phyloP scores from a whole-genome alignment of 2,888 invertebrate genomes.

The Heliconius ethilla region DNA sequence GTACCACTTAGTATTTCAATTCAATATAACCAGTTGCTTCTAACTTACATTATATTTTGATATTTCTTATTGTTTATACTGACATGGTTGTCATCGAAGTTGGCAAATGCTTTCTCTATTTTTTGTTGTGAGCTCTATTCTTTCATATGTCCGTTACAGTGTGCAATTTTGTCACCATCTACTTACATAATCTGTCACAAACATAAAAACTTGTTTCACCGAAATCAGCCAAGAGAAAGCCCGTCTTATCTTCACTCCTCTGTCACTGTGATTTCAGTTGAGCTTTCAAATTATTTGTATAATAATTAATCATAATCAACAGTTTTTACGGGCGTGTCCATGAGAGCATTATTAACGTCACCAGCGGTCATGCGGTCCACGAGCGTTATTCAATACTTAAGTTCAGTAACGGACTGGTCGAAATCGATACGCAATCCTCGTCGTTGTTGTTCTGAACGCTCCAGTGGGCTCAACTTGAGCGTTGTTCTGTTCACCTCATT shows the following conservation, averaged over 20 bases:
- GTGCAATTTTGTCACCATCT: constrained; percentile 68
- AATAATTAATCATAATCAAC: constrained; percentile 30
- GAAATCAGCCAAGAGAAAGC: constrained; percentile 69
- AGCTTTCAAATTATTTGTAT: constrained; percentile 50
- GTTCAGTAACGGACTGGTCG: constrained; percentile 63
- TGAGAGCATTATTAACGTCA: constrained; percentile 44
- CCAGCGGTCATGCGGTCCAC: constrained; percentile 54
- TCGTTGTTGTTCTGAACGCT: constrained; percentile 66
- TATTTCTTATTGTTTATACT: constrained; percentile 33
- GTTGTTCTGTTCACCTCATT: constrained; percentile 75
- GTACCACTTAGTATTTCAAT: neutral
- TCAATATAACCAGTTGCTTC: constrained; percentile 1
- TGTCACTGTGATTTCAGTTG: constrained; percentile 53
- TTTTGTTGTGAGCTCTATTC: constrained; percentile 56
- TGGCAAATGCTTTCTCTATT: constrained; percentile 65
- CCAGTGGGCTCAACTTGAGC: constrained; percentile 69
- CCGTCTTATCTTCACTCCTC: constrained; percentile 56
- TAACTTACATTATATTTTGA: constrained; percentile 21
- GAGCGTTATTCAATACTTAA: constrained; percentile 60
- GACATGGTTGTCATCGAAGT: constrained; percentile 49
- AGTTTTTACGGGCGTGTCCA: constrained; percentile 30
- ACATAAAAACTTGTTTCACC: constrained; percentile 65
- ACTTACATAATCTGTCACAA: constrained; percentile 66
- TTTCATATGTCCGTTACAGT: constrained; percentile 59
- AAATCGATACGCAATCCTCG: constrained; percentile 66